Evolutionary conservation across 2,888 invertebrate species (phyloP), one percentile per base, ranked within the genome.

Genomic region (Timandra comae): DNA sequence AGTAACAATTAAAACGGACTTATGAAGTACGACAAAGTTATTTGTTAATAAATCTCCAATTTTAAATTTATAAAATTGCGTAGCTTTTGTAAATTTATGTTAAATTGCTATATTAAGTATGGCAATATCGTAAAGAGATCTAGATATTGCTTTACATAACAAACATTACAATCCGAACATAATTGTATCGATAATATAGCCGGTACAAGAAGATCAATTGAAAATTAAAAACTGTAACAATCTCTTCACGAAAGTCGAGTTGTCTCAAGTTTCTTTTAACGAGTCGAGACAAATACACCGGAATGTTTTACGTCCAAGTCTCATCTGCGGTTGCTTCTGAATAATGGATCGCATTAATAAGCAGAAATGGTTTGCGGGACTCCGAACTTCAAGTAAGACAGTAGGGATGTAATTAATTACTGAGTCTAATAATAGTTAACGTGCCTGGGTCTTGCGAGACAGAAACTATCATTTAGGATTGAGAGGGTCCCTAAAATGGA

Each of bases 331-430:
- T 52, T 61, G 66, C 59, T 51, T 54, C 61, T 79, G 74, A 81
- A 75, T 82, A 80, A 82, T 81, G 74, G 63, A 54, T 45, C 52
- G 63, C 80, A 82, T 81, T 82, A 79, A 84, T 82, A 81, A 77
- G 74, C 78, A 75, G 70, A 59, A 71, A 69, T 63, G 67, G 65
- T 69, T 68, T 54, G 51, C 48, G 57, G 59, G 56, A 56, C 57
- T 56, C 53, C 64, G 55, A 63, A 68, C 55, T 65, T 65, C 53
- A 59, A 63, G 67, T 63, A 56, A 69, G 40, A 29, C 35, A 40
- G 40, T 40, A 65, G 43, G 43, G 39, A 43, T 44, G 46, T 72
- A 73, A 81, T 81, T 79, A 79, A 81, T 80, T 76, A 63, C 58
- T 53, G 52, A 56, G 57, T 59, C 62, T 57, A 52, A 60, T 62